Percentiles rank a stretch among this genome's conserved stretches.
phyloP scores from a whole-genome alignment of 2,797 vertebrate species.

The Morelia viridis region DNA sequence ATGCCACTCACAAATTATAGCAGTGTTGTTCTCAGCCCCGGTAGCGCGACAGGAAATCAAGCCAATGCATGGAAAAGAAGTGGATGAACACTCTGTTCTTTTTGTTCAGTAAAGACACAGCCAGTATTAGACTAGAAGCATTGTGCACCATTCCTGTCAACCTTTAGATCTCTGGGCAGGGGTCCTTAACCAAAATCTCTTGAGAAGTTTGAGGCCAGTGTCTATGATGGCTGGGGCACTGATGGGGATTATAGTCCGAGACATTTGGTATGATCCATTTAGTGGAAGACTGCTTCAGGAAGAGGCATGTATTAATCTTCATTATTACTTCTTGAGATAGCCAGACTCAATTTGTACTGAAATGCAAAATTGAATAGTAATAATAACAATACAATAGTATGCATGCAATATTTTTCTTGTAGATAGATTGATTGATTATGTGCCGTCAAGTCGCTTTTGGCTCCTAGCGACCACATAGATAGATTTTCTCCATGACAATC shows the following conservation, averaged over 20 bases:
- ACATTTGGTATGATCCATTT: background rate
- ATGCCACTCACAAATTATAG: background rate
- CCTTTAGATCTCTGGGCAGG: background rate
- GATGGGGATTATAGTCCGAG: background rate
- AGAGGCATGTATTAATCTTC: background rate
- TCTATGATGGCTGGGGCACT: background rate
- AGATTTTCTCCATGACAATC: background rate
- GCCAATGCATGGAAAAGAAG: background rate
- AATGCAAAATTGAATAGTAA: background rate
- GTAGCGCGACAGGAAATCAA: background rate
- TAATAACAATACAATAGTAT: background rate
- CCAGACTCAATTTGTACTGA: background rate
- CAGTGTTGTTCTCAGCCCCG: background rate
- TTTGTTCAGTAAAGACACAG: background rate
- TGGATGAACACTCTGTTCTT: background rate
- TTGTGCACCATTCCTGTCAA: background rate
- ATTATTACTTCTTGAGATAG: background rate
- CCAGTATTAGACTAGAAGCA: background rate
- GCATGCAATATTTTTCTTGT: background rate
- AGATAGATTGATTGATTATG: background rate
- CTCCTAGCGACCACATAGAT: background rate
- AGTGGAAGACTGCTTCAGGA: background rate
- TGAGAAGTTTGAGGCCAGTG: background rate
- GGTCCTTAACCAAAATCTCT: background rate
- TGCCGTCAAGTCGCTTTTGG: background rate